Percentiles rank a stretch among this genome's conserved stretches.
phyloP scores from a whole-genome alignment of 2,797 vertebrate genomes.

The Danio kyathit region DNA sequence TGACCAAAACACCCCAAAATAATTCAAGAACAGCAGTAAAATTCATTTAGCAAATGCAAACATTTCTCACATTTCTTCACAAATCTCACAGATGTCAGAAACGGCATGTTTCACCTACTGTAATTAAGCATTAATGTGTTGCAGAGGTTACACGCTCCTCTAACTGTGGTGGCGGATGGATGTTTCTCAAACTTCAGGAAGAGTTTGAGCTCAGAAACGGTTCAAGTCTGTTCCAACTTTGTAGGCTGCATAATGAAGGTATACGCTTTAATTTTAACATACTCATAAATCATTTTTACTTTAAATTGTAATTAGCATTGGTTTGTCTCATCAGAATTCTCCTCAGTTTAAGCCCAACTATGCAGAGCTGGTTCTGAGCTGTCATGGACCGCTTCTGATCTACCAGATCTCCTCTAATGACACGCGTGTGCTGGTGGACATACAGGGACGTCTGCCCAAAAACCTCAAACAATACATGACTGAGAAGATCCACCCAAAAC shows the following conservation, averaged over 20 bases:
- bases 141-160: constrained; percentile 86
- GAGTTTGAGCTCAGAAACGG: constrained; percentile 84
- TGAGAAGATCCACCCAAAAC: constrained; percentile 88
- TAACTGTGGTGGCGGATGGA: constrained; percentile 93
- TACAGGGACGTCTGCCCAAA: constrained; percentile 92
- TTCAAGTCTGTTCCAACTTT: constrained; percentile 91
- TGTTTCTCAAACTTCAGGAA: constrained; percentile 98
- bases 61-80: neutral
- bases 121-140: constrained; percentile 36
- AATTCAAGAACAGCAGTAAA: too few species aligned
- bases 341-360: constrained; percentile 92
- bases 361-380: constrained; percentile 91
- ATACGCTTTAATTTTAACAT: constrained; percentile 5
- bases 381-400: constrained; percentile 90
- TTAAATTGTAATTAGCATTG: neutral
- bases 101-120: neutral
- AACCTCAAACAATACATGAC: constrained; percentile 89
- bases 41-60: neutral
- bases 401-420: constrained; percentile 93
- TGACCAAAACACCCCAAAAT: too few species aligned
- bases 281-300: too few species aligned
- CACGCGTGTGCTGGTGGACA: constrained; percentile 92
- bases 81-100: neutral
- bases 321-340: constrained; percentile 78
- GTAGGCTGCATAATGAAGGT: constrained; percentile 95